Base-by-base conservation (phyloP, 2,113 vertebrate species). In the Amazona vittata region DNA sequence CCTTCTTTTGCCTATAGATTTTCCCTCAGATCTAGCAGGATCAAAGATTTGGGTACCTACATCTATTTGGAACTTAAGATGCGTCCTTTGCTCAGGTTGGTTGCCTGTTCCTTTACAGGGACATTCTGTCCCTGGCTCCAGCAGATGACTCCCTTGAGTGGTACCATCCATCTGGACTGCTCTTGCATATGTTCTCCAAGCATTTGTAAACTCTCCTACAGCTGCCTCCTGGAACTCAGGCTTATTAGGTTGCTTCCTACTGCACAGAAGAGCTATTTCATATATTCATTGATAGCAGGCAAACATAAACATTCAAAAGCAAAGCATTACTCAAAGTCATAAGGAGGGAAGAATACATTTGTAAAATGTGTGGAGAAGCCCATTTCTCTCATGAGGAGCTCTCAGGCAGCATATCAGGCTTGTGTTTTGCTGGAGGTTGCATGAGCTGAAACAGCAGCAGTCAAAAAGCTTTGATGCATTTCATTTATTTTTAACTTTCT, bases 401-500 rank as follows among this genome's bases (percentile, higher is more conserved):
- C 86, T 93, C 80, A 95, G 90, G 60, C 60, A 89, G 60, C 18
- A 3, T 25, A 75, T 86, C 68, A 77, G 57, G 65, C 74, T 62
- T 62, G 37, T 80, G 44, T 91, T 86, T 96, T 85, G 86, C 77
- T 91, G 84, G 53, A 92, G 74, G 86, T 91, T 50, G 60, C 55
- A 94, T 88, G 88, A 90, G 64, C 80, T 92, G 89, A 89, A 94
- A 86, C 47, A 84, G 83, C 5, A 0, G 80, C 92, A 93, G 86
- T 93, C 90, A 89, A 94, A 92, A 95, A 86, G 41, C 86, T 96
- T 95, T 89, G 79, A 88, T 90, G 93, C 0, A 1, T 89, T 95
- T 73, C 35, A 89, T 96, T 96, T 96, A 95, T 93, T 97, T 97
- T 96, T 95, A 91, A 93, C 89, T 95, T 85, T 80, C 86, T 52